Evolutionary conservation across 2,888 invertebrate species (phyloP).

Genomic region (Ditula angustiorana): DNA sequence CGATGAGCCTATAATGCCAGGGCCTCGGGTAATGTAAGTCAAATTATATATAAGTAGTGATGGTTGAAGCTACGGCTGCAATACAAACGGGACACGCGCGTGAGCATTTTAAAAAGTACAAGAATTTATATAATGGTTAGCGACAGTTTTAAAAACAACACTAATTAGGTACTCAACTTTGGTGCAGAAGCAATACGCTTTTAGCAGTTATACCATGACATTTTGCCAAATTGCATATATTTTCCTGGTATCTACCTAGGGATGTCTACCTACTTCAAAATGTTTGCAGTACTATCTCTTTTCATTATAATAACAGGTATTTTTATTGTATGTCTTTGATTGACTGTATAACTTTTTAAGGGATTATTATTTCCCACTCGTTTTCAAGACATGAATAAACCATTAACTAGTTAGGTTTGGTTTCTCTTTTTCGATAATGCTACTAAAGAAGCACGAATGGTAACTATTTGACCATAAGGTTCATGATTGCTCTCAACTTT

Average conservation of each 20-base stretch:
- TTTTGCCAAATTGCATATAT: no score
- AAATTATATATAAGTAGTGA: conserved; percentile 1
- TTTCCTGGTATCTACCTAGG: no score
- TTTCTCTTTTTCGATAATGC: no score
- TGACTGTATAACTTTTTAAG: no score
- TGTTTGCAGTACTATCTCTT: no score
- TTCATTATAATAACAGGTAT: no score
- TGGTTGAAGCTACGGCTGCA: background rate
- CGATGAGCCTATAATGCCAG: background rate
- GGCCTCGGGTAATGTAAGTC: conserved; percentile 9
- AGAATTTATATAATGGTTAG: background rate
- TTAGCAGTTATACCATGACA: no score
- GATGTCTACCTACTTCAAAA: no score
- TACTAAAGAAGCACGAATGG: no score
- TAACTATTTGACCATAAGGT: no score
- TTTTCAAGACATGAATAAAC: background rate
- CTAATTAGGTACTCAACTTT: background rate
- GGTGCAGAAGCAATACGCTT: no score
- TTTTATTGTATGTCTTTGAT: no score
- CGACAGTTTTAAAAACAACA: background rate
- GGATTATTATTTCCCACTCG: background rate
- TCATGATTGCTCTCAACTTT: background rate
- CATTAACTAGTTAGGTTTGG: background rate
- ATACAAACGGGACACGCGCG: background rate
- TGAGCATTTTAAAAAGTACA: background rate